Conservation (phyloP, 2,797 vertebrate species). For the Gobionotothen gibberifrons region DNA sequence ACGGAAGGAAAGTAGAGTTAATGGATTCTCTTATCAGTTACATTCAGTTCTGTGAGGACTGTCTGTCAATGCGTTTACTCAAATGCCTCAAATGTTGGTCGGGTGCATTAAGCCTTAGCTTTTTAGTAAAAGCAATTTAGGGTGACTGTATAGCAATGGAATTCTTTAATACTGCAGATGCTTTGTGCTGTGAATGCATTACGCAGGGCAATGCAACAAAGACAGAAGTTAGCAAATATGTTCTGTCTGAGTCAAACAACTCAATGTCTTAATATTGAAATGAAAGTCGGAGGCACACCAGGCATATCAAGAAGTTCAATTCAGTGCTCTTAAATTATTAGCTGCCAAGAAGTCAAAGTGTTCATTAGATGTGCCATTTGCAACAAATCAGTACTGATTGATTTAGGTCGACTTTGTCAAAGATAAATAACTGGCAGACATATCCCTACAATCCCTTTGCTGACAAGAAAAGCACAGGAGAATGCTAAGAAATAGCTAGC, state of each 20-base stretch:
- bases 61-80: slow-evolving; percentile 76
- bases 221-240: slow-evolving; percentile 54
- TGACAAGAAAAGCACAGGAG: slow-evolving; percentile 41
- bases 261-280: slow-evolving; percentile 53
- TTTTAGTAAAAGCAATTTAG: slow-evolving; percentile 81
- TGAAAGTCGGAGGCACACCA: slow-evolving; percentile 35
- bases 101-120: slow-evolving; percentile 73
- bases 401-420: slow-evolving; percentile 46
- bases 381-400: slow-evolving; percentile 49
- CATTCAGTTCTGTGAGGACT: slow-evolving; percentile 77
- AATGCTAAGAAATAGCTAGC: slow-evolving; percentile 43
- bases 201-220: slow-evolving; percentile 61
- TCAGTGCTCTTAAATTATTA: slow-evolving; percentile 45
- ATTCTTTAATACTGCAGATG: slow-evolving; percentile 72
- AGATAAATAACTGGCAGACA: slow-evolving; percentile 49
- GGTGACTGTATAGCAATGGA: slow-evolving; percentile 67
- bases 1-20: slow-evolving; percentile 76
- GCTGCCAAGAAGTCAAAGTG: slow-evolving; percentile 43
- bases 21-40: slow-evolving; percentile 82
- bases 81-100: slow-evolving; percentile 74
- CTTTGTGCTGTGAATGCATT: slow-evolving; percentile 71
- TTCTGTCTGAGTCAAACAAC: slow-evolving; percentile 64
- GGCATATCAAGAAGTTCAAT: slow-evolving; percentile 59
- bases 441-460: slow-evolving; percentile 28
- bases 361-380: slow-evolving; percentile 61